phyloP scores from a whole-genome alignment of 2,113 vertebrate genomes.

The Microcebus griseorufus region DNA sequence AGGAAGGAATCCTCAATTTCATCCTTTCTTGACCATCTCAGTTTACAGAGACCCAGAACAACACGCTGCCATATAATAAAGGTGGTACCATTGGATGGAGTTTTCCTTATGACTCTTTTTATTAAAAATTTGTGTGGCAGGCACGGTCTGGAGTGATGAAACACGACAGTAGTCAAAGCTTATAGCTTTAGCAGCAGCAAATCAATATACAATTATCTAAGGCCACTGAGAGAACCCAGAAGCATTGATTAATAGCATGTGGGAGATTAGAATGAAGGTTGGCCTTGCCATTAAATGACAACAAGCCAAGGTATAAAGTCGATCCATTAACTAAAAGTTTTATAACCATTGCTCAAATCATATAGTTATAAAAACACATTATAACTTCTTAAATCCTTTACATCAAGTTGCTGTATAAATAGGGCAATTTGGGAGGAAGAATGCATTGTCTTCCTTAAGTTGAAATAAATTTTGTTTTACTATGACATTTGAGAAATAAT shows the following conservation, averaged over 20 bases:
- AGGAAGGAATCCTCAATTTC: background rate
- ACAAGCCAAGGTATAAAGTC: background rate
- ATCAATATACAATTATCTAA: slow-evolving; percentile 72
- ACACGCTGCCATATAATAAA: background rate
- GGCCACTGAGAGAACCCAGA: slow-evolving; percentile 88
- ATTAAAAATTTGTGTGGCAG: slow-evolving; percentile 1
- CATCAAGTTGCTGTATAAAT: background rate
- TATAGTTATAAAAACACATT: background rate
- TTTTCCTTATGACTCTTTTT: background rate
- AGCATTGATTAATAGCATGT: slow-evolving; percentile 91
- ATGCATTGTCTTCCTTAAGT: background rate
- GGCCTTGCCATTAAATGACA: slow-evolving; percentile 6
- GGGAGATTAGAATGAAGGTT: slow-evolving; percentile 92
- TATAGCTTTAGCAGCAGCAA: slow-evolving; percentile 17
- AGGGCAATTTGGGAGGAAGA: background rate
- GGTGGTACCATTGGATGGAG: background rate
- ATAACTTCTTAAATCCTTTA: background rate
- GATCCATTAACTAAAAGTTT: background rate
- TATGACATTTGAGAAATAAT: slow-evolving; percentile 3
- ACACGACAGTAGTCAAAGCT: background rate
- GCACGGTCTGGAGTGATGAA: slow-evolving; percentile 14
- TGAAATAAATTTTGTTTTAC: slow-evolving; percentile 16
- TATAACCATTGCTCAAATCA: background rate
- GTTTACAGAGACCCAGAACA: background rate
- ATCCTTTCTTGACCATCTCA: background rate